A percentile compares a stretch with the other conserved stretches of the same genome.
Conservation (phyloP, 1,140 invertebrate genomes). For the Zaprionus taronus region DNA sequence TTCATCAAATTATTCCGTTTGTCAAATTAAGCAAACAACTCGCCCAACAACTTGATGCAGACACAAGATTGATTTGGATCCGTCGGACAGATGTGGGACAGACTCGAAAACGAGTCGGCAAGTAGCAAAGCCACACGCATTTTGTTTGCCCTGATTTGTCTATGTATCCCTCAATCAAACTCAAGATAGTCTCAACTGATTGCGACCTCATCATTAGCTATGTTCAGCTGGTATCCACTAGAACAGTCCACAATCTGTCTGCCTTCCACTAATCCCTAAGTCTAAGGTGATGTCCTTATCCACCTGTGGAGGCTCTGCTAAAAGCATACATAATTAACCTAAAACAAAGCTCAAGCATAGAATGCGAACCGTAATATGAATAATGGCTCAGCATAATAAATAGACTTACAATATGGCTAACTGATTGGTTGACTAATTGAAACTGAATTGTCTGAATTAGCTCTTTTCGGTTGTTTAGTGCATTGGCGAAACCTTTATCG, state of each 20-base stretch:
- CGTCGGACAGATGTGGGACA: constrained; percentile 35
- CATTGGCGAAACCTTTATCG: too few relatives aligned
- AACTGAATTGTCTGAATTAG: background rate
- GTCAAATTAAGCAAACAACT: constrained; percentile 81
- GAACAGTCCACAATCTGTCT: background rate
- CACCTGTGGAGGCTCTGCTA: background rate
- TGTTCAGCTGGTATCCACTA: constrained; percentile 8
- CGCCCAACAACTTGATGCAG: constrained; percentile 39
- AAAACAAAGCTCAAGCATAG: background rate
- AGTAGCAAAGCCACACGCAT: constrained; percentile 45
- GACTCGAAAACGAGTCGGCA: background rate
- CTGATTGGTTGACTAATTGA: constrained; percentile 4
- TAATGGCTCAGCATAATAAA: background rate
- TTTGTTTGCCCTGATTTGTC: constrained; percentile 56
- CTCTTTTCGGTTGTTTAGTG: background rate
- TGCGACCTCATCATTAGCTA: constrained; percentile 34
- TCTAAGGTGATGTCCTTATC: background rate
- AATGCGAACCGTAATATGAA: background rate
- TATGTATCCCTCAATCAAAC: constrained; percentile 27
- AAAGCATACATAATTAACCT: constrained; percentile 27
- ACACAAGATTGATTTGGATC: constrained; percentile 73
- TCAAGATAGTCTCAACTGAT: constrained; percentile 54
- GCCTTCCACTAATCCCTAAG: background rate
- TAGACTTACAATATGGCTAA: background rate
- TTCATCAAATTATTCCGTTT: constrained; percentile 82